Base-by-base conservation (phyloP, 2,797 vertebrate genomes). In the Pseudocheirus occidentalis region DNA sequence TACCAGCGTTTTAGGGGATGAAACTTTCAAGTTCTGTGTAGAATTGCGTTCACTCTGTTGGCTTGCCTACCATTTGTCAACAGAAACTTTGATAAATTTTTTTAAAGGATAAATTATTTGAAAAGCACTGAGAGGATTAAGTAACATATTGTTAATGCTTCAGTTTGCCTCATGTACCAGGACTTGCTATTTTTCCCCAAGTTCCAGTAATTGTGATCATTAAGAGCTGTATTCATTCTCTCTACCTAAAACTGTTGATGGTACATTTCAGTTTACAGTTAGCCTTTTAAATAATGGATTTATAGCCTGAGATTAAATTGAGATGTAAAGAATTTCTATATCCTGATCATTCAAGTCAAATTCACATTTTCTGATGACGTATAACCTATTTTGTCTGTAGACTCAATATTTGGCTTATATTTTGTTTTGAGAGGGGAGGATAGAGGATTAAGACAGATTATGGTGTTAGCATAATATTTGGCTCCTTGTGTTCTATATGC, bases 381-480 rank as follows among this genome's bases (percentile, higher is more conserved):
- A 16, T 89, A 97, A 97, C 96, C 94, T 95, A 90, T 62, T 62
- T 94, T 96, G 62, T 90, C 96, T 95, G 91, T 91, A 58, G 91
- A 93, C 9, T 29, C 92, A 57, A 10, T 97, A 96, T 98, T 94
- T 96, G 95, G 97, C 97, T 98, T 98, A 97, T 96, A 92, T 98
- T 95, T 98, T 98, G 96, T 95, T 81, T 97, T 94, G 97, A 96
- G 92, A 92, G 58, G 34, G 54, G 95, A 98, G 1, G 87, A 94
- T 96, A 94, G 95, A 96, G 97, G 98, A 98, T 99, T 98, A 98
- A 97, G 97, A 92, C 94, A 97, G 98, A 99, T 99, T 99, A 98
- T 95, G 96, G 97, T 94, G 95, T 98, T 98, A 96, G 98, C 97
- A 98, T 98, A 98, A 98, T 96, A 96, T 97, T 96, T 94, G 96